A percentile compares a stretch with the other conserved stretches of the same genome.
Evolutionary conservation across 2,113 vertebrate species (phyloP).

Genomic region (Heliornis fulica): DNA sequence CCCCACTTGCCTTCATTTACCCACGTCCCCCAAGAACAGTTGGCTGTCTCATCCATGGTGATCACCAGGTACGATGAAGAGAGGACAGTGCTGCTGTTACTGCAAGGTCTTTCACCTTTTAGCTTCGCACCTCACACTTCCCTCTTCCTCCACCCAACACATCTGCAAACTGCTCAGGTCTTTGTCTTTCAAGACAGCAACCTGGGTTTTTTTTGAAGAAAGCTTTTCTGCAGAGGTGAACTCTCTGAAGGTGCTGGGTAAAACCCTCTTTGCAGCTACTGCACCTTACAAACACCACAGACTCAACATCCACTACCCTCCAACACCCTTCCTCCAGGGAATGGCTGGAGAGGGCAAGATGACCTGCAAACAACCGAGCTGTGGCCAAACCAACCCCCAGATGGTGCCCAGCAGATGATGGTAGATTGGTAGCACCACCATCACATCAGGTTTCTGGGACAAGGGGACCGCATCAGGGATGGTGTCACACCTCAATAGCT

Average conservation of each 20-base stretch:
- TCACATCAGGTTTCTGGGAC: neutral
- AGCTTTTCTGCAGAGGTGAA: neutral
- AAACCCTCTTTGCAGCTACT: neutral
- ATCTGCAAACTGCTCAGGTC: neutral
- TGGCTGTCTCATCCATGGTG: fast-evolving
- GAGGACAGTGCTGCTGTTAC: neutral
- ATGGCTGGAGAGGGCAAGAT: neutral
- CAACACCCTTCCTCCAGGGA: neutral
- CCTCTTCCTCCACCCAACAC: neutral
- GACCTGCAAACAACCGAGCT: neutral
- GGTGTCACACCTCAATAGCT: neutral
- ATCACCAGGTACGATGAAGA: neutral
- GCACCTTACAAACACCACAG: fast-evolving
- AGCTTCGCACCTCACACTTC: neutral
- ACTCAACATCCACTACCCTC: neutral
- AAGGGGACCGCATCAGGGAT: neutral
- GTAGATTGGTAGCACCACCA: neutral
- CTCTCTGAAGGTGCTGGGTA: neutral
- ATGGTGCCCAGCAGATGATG: neutral
- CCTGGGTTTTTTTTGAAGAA: neutral
- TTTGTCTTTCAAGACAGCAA: neutral
- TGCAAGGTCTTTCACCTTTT: neutral
- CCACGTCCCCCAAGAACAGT: neutral
- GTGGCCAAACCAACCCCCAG: neutral
- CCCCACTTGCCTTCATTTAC: fast-evolving